phyloP scores from a whole-genome alignment of 2,113 vertebrate species.

The Genyomyrus donnyi region DNA sequence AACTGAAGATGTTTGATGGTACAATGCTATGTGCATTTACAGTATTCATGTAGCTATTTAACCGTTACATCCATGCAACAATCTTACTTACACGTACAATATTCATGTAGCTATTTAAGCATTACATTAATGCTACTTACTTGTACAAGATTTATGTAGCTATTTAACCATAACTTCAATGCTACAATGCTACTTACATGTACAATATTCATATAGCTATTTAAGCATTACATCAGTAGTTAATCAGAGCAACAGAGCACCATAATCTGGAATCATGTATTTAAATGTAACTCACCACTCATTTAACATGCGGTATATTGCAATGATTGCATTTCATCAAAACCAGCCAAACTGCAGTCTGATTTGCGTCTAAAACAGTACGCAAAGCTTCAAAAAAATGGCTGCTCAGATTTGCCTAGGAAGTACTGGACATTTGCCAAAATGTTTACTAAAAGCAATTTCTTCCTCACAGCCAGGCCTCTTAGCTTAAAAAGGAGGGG shows the following conservation, averaged over 20 bases:
- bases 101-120: neutral
- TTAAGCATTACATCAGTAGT: neutral
- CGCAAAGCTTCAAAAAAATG: constrained; percentile 45
- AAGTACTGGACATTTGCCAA: constrained; percentile 61
- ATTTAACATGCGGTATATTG: constrained; percentile 32
- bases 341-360: constrained; percentile 38
- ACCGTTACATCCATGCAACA: neutral
- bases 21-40: neutral
- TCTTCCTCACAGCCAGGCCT: constrained; percentile 28
- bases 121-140: neutral
- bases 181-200: too few species aligned
- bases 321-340: constrained; percentile 34
- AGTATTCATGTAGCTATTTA: neutral
- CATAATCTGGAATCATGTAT: neutral
- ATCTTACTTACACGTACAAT: neutral
- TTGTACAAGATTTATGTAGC: neutral
- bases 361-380: constrained; percentile 43
- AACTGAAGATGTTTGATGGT: neutral
- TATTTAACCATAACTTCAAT: neutral
- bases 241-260: neutral
- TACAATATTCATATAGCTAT: too few species aligned
- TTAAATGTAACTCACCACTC: neutral
- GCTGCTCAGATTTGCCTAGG: constrained; percentile 54
- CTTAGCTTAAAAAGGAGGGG: constrained; percentile 12
- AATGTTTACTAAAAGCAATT: constrained; percentile 52